These are phyloP conservation scores for Epinotia bilunana DNA, from an alignment of 2,888 invertebrate genomes.

Conservation along the genomic window DNA sequence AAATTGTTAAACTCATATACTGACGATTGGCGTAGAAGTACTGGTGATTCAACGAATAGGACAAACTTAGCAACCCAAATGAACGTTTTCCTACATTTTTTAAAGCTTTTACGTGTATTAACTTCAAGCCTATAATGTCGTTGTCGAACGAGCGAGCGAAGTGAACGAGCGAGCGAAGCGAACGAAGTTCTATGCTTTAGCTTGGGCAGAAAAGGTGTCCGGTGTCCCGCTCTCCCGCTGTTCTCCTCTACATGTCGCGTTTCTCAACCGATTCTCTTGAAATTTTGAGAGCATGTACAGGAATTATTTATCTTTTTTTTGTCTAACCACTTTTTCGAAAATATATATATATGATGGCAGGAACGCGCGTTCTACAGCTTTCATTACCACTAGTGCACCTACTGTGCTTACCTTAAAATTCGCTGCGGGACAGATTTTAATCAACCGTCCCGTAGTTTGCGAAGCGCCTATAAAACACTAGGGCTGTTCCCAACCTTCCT, in stretches of 20 bases:
- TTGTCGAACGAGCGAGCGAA: neutral
- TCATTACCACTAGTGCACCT: neutral
- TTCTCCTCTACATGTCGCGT: neutral
- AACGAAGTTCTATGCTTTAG: neutral
- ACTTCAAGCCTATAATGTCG: too few species aligned
- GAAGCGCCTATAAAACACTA: slow-evolving; percentile 53
- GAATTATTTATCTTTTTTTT: too few species aligned
- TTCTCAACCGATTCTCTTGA: too few species aligned
- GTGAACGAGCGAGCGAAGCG: neutral
- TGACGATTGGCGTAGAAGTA: too few species aligned
- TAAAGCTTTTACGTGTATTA: too few species aligned
- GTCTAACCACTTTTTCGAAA: too few species aligned
- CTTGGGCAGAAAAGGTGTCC: neutral
- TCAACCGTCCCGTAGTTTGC: slow-evolving; percentile 57
- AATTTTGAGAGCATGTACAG: too few species aligned
- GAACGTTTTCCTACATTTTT: too few species aligned
- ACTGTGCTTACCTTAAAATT: neutral
- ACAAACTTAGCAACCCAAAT: too few species aligned
- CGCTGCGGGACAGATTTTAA: slow-evolving; percentile 58
- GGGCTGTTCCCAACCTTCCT: neutral
- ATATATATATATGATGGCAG: too few species aligned
- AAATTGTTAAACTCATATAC: too few species aligned
- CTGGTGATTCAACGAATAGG: too few species aligned
- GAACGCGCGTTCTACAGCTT: neutral
- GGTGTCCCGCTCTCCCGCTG: neutral